Evolutionary conservation across 2,797 vertebrate species (phyloP).

Genomic region (Epinephelus awoara): DNA sequence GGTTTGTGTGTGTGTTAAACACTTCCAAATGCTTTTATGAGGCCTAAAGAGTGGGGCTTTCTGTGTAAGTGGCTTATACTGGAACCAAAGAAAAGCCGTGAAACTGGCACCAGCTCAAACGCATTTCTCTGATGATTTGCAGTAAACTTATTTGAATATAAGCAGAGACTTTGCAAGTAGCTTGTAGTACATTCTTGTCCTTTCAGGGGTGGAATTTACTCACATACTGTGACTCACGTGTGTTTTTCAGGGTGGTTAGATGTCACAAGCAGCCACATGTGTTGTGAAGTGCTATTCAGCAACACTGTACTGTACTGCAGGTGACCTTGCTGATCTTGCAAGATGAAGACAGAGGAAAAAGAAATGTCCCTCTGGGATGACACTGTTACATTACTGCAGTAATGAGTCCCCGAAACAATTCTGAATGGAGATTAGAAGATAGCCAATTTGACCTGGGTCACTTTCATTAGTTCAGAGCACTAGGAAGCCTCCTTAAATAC

Average conservation of each 20-base stretch:
- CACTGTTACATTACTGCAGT: conserved; percentile 27
- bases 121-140: conserved; percentile 37
- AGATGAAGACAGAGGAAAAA: conserved; percentile 17
- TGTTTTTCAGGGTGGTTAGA: conserved; percentile 5
- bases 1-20: conserved; percentile 23
- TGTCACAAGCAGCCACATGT: not conserved
- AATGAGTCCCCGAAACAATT: conserved; percentile 43
- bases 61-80: conserved; percentile 48
- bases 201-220: not conserved
- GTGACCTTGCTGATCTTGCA: conserved; percentile 12
- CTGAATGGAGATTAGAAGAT: conserved; percentile 40
- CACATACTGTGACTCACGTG: not conserved
- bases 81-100: conserved; percentile 26
- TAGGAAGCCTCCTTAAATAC: conserved; percentile 21
- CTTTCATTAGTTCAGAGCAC: conserved; percentile 45
- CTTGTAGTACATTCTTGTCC: conserved; percentile 3
- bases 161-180: conserved; percentile 16
- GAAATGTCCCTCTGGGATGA: conserved; percentile 24
- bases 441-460: conserved; percentile 40
- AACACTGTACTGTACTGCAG: conserved; percentile 8
- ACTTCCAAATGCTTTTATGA: conserved; percentile 26
- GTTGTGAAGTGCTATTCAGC: not conserved
- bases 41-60: conserved; percentile 6
- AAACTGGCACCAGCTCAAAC: conserved; percentile 38
- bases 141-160: conserved; percentile 35